phyloP scores from a whole-genome alignment of 2,888 invertebrate genomes.

The Aphodius sticticus region DNA sequence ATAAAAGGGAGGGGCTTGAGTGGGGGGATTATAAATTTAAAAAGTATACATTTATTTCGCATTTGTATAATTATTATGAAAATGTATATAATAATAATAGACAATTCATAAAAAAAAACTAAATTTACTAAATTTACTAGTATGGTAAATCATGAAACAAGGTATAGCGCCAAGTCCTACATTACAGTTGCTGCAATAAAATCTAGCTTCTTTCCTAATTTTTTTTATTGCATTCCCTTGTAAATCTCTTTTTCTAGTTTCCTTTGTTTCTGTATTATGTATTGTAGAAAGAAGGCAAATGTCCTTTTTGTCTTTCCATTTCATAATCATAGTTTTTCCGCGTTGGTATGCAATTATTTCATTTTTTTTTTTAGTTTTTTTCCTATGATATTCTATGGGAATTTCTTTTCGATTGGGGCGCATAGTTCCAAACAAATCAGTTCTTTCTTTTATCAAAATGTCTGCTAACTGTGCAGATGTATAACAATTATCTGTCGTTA shows the following conservation, averaged over 20 bases:
- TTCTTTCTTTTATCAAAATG: slow-evolving; percentile 16
- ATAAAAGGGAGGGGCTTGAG: too few species aligned
- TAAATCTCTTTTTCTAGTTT: slow-evolving; percentile 17
- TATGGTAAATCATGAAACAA: slow-evolving; percentile 34
- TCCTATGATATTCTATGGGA: slow-evolving; percentile 7
- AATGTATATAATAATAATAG: not conserved
- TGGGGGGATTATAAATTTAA: too few species aligned
- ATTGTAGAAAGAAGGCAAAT: slow-evolving; percentile 25
- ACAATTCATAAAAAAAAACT: slow-evolving; percentile 10
- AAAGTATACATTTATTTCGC: too few species aligned
- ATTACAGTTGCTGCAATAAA: slow-evolving; percentile 37
- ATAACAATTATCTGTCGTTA: slow-evolving; percentile 43
- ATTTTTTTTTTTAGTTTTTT: slow-evolving; percentile 32
- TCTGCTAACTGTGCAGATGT: slow-evolving; percentile 36
- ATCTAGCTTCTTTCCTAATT: slow-evolving; percentile 26
- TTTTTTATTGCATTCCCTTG: not conserved
- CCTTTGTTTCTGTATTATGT: slow-evolving; percentile 25
- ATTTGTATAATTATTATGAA: slow-evolving; percentile 8
- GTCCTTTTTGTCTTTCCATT: slow-evolving; percentile 27
- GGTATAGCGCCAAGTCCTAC: slow-evolving; percentile 35
- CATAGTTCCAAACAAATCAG: slow-evolving; percentile 14
- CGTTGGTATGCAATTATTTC: slow-evolving; percentile 39
- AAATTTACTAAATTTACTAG: slow-evolving; percentile 31
- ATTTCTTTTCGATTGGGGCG: slow-evolving; percentile 12
- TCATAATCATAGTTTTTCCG: slow-evolving; percentile 22